Conservation (phyloP, 2,797 vertebrate species). For the Botia almorhae region DNA sequence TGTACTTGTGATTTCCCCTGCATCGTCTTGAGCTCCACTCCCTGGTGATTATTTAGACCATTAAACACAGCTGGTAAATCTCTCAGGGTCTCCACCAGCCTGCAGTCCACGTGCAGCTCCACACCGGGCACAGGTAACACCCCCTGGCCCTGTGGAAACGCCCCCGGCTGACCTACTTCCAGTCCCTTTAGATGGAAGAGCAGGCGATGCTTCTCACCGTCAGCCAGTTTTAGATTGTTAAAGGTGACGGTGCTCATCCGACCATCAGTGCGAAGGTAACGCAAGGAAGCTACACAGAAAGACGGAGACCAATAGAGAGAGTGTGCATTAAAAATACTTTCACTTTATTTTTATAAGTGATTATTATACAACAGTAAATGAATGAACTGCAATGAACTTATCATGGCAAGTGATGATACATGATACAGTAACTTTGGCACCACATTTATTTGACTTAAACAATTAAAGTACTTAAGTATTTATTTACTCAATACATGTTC, state of each 20-base stretch:
- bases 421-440: neutral
- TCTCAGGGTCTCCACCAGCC: slow-evolving; percentile 85
- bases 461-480: no score
- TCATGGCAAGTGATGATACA: neutral
- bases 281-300: slow-evolving; percentile 79
- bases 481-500: neutral
- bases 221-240: slow-evolving; percentile 90
- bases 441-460: neutral
- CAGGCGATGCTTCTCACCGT: slow-evolving; percentile 87
- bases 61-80: slow-evolving; percentile 89
- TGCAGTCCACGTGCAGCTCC: slow-evolving; percentile 92
- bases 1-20: slow-evolving; percentile 86
- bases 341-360: no score
- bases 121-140: slow-evolving; percentile 65
- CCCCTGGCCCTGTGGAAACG: slow-evolving; percentile 44
- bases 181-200: slow-evolving; percentile 88
- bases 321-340: neutral
- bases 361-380: neutral
- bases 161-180: slow-evolving; percentile 72
- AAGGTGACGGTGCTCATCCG: slow-evolving; percentile 90
- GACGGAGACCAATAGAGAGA: neutral
- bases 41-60: slow-evolving; percentile 76
- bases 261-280: slow-evolving; percentile 89
- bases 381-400: neutral
- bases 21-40: slow-evolving; percentile 86